Base-by-base conservation (phyloP, 2,113 vertebrate genomes). In the Bothrops jararaca region DNA sequence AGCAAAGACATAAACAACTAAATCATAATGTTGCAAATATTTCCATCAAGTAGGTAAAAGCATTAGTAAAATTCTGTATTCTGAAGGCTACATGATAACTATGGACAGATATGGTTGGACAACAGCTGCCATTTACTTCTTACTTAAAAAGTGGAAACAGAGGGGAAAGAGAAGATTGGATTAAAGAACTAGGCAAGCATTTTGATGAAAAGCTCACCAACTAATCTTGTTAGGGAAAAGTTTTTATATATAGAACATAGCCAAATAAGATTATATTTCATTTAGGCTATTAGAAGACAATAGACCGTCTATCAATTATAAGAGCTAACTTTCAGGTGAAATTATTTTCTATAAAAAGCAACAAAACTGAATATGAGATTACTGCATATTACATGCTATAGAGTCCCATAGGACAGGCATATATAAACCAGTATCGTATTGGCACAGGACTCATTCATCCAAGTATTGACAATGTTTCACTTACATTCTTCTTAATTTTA, bases 401-500 rank as follows among this genome's bases (percentile, higher is more conserved):
- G 5, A 88, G 60, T 9, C 7, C 85, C 1, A 54, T 23, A 57
- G 52, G 0, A 91, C 0, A 6, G 45, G 3, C 39, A 80, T n/a
- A 5, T 93, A 29, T 60, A 85, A 92, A 2, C 3, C 92, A 58
- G 13, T 92, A 89, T 7, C 58, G 89, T 56, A 86, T 0, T 22
- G 90, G 24, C 45, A 48, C 42, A 48, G 7, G 48, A 45, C 5
- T 91, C 0, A 64, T 1, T 53, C 89, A 22, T 85, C 2, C 7
- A 10, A 11, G 22, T 91, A 85, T 89, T 86, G 86, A 5, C 90
- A 93, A 93, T 52, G 6, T 0, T 0, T 1, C 42, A 97, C 99
- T 98, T 97, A 99, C 99, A 22, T 98, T 99, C 97, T 99, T 99
- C 95, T 99, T 99, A 48, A 99, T 99, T 97, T 99, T 99, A 96